Evolutionary conservation across 2,888 invertebrate genomes (phyloP), one percentile per base, ranked within the genome.

Genomic region (Drosophila stalkeri): DNA sequence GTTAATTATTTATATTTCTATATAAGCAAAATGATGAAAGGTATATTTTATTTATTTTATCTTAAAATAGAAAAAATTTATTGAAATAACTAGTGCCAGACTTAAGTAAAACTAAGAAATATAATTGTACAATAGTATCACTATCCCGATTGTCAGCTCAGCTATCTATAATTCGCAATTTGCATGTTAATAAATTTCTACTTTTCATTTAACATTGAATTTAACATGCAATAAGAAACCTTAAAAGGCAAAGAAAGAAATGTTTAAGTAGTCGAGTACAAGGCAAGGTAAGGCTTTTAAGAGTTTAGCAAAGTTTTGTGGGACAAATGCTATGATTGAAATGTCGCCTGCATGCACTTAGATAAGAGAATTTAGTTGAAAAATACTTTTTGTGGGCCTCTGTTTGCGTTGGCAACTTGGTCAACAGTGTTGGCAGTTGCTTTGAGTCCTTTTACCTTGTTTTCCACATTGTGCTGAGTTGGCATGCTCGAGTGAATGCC

Each of bases 341-440:
- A 39, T 55, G 44, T 44, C 62, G 77, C 69, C 88, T 88, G 83
- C 81, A 70, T 62, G 71, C 72, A 66, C 61, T 43, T 51, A 77
- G 88, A 84, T 84, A 84, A 88, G 77, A 69, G 37, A 52, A 18
- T 37, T 41, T 51, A 71, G 64, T 55, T 57, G 57, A 54, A 20
- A 49, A 68, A 52, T 55, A 59, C 51, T 62, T 61, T 51, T 47
- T 41, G 37, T 31, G 33, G 12, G 54, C 23, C 56, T 51, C 27
- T 63, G 76, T 64, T 49, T 66, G 64, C 43, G 57, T 52, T 70
- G 64, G 63, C 68, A 67, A 77, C 55, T 79, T 80, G 77, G 16
- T 37, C 37, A 54, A 54, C 54, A 51, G 46, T 70, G 63, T 56
- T 59, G 44, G 35, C 31, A 43, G 44, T 6, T 27, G 23, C 20